A percentile compares a stretch with the other conserved stretches of the same genome.
Conservation (phyloP, 2,888 invertebrate genomes). For the Drosophila sordidula region DNA sequence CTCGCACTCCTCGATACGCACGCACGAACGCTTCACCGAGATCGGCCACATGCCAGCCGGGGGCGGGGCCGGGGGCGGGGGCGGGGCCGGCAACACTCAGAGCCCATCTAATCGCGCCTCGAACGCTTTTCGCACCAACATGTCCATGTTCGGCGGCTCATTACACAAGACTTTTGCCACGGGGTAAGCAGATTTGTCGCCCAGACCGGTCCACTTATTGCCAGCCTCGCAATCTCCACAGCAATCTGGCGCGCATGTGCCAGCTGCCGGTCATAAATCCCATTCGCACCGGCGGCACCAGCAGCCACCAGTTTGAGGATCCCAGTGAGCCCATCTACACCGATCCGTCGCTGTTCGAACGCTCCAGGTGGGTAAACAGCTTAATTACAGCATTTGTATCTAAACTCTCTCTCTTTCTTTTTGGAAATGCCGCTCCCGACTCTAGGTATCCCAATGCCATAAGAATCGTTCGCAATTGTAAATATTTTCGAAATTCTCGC, state of each 20-base stretch:
- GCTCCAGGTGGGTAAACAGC: slow-evolving; percentile 87
- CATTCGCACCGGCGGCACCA: slow-evolving; percentile 86
- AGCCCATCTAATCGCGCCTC: slow-evolving; percentile 80
- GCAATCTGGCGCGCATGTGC: slow-evolving; percentile 85
- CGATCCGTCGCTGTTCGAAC: slow-evolving; percentile 95
- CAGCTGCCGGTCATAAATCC: slow-evolving; percentile 86
- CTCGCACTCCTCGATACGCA: slow-evolving; percentile 85
- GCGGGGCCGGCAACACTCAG: slow-evolving; percentile 52
- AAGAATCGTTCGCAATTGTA: slow-evolving; percentile 56
- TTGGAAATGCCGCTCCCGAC: not conserved
- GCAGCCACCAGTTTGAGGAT: slow-evolving; percentile 89
- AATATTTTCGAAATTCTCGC: slow-evolving; percentile 44
- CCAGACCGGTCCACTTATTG: slow-evolving; percentile 54
- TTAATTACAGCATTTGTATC: not conserved
- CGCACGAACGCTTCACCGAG: slow-evolving; percentile 85
- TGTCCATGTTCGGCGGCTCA: slow-evolving; percentile 89
- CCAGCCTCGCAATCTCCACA: slow-evolving; percentile 44
- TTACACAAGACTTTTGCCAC: slow-evolving; percentile 90
- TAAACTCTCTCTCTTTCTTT: not conserved
- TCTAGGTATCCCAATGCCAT: slow-evolving; percentile 34
- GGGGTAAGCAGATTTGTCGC: slow-evolving; percentile 85
- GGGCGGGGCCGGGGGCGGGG: slow-evolving; percentile 63
- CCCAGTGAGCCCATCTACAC: slow-evolving; percentile 97
- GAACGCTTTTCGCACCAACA: slow-evolving; percentile 82
- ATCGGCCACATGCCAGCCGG: slow-evolving; percentile 83